A percentile compares a stretch with the other conserved stretches of the same genome.
phyloP scores from a whole-genome alignment of 1,140 invertebrate genomes.

The Heterodera carotae region DNA sequence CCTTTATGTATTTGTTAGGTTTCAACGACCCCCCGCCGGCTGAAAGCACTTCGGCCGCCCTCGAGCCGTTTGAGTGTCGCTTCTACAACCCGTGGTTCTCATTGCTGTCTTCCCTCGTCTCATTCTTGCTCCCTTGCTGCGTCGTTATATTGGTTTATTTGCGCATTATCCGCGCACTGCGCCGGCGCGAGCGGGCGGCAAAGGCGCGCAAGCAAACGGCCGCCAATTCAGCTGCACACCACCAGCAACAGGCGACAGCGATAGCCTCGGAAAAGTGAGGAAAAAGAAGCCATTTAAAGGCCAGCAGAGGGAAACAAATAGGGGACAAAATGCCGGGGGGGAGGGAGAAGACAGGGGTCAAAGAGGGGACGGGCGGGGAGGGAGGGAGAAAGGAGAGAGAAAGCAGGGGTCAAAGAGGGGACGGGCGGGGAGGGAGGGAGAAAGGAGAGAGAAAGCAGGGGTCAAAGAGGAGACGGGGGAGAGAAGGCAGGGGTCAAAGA shows the following conservation, averaged over 20 bases:
- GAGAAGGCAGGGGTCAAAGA: slow-evolving; percentile 45
- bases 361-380: not conserved
- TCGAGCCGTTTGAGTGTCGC: slow-evolving; percentile 71
- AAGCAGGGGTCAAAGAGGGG: not conserved
- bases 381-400: too few species aligned
- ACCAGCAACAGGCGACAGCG: not conserved
- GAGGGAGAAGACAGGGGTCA: not conserved
- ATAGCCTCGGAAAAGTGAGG: not conserved
- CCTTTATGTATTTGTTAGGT: slow-evolving; percentile 52
- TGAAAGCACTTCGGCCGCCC: slow-evolving; percentile 26
- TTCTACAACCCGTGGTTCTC: slow-evolving; percentile 99
- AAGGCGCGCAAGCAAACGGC: slow-evolving; percentile 28
- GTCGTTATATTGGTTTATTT: slow-evolving; percentile 63
- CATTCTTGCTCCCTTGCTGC: slow-evolving; percentile 93
- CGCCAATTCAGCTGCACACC: not conserved
- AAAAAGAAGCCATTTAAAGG: not conserved
- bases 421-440: slow-evolving; percentile 44
- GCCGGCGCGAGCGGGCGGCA: slow-evolving; percentile 51
- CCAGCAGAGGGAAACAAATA: not conserved
- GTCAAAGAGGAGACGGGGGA: not conserved
- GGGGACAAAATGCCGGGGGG: too few species aligned
- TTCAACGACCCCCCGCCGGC: slow-evolving; percentile 58
- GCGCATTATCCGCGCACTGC: slow-evolving; percentile 49
- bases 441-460: too few species aligned
- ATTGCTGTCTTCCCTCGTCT: slow-evolving; percentile 92